Evolutionary conservation across 2,797 vertebrate species (phyloP), one percentile per base, ranked within the genome.

Genomic region (Etheostoma perlongum): DNA sequence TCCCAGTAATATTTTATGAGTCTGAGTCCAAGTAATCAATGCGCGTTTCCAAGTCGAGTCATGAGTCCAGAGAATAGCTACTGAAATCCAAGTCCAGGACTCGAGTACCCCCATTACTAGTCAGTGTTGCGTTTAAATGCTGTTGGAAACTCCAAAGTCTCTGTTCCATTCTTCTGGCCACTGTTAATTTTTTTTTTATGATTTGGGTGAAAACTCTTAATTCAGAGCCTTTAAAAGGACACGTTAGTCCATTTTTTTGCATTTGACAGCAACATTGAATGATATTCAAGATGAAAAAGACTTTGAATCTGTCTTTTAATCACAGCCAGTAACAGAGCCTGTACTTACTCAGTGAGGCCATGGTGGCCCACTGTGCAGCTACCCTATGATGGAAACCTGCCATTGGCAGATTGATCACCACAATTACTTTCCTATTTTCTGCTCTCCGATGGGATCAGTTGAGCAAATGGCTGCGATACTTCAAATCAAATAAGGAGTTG

Each of bases 351-450:
- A 54, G 63, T 2, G 51, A 46, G 36, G 33, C 57, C 23, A 19
- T 51, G 15, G 40, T 46, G 67, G 59, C 42, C 72, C 64, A 15
- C 70, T 74, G 71, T 66, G 53, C 58, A 12, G 81, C 72, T 25
- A 4, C 66, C 54, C 57, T 14, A 16, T 90, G 85, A 89, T 85
- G 84, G 88, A 90, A 85, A 76, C 52, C 75, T 84, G 86, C 79
- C 76, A 74, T 64, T 58, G 65, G 69, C 67, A 78, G 90, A 88
- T 87, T 85, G 89, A 91, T 90, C 33, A 30, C 78, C 74, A 23
- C 83, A 84, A 83, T 90, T 89, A 84, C 81, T 75, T 55, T 57
- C 76, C 55, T 71, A 62, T 78, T 72, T 71, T 75, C 79, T 49
- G 14, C 48, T 76, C 70, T 70, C 65, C 14, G 62, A 84, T 82